A percentile compares a stretch with the other conserved stretches of the same genome.
Conservation (phyloP, 2,888 invertebrate genomes). For the Pycnomerus fuliginosus region DNA sequence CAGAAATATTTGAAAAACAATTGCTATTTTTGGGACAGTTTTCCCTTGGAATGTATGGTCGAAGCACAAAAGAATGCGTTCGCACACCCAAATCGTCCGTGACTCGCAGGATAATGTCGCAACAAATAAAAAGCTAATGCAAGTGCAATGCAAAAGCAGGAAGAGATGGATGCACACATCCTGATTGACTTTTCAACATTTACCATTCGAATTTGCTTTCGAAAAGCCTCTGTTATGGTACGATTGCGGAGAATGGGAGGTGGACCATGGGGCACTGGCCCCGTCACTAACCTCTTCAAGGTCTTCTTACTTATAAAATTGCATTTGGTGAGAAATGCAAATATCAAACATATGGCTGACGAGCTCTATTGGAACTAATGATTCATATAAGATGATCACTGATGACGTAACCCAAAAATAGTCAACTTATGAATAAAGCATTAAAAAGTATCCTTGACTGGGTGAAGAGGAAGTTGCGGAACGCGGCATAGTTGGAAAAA, state of each 20-base stretch:
- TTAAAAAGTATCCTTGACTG: conserved; percentile 14
- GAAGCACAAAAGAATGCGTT: too few relatives aligned
- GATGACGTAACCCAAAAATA: conserved; percentile 7
- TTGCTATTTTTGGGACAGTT: too few relatives aligned
- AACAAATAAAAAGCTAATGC: too few relatives aligned
- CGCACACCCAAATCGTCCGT: too few relatives aligned
- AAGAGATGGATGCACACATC: conserved; percentile 4
- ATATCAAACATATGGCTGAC: too few relatives aligned
- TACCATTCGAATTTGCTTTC: conserved; percentile 7
- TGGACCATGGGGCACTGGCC: conserved; percentile 31
- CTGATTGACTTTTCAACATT: too few relatives aligned
- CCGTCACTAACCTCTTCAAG: conserved; percentile 48
- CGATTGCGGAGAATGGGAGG: conserved; percentile 16
- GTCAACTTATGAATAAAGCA: conserved; percentile 1
- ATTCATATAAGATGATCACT: conserved; percentile 9
- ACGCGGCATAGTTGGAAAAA: too few relatives aligned
- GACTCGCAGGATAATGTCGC: too few relatives aligned
- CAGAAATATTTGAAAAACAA: too few relatives aligned
- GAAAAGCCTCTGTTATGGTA: conserved; percentile 5
- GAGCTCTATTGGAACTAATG: too few relatives aligned
- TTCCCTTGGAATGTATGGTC: too few relatives aligned
- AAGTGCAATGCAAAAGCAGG: conserved; percentile 9
- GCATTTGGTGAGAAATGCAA: too few relatives aligned
- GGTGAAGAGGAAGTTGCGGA: conserved; percentile 12
- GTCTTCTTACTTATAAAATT: conserved; percentile 34